These are phyloP conservation scores for Plodia interpunctella DNA, from an alignment of 1,140 invertebrate genomes.

Conservation along the genomic window DNA sequence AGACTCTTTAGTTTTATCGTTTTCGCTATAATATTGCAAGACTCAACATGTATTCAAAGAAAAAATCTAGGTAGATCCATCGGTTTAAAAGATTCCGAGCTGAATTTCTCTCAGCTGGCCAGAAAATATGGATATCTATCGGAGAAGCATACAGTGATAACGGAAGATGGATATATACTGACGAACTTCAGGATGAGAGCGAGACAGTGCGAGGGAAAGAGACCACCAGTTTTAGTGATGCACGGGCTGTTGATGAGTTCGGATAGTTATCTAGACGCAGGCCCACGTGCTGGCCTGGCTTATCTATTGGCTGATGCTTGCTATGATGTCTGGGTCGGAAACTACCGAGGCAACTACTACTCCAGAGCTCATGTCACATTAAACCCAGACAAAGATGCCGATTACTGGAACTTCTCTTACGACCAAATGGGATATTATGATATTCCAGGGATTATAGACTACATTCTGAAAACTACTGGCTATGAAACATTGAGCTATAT, in stretches of 20 bases:
- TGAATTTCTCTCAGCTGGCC: constrained; percentile 42
- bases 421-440: constrained; percentile 87
- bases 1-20: too few species aligned
- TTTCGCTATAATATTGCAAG: neutral
- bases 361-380: constrained; percentile 76
- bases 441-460: constrained; percentile 84
- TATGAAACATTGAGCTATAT: constrained; percentile 77
- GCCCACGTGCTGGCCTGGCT: constrained; percentile 81
- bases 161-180: constrained; percentile 76
- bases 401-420: constrained; percentile 76
- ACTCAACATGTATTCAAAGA: neutral
- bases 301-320: constrained; percentile 82
- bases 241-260: constrained; percentile 84
- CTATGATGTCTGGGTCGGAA: constrained; percentile 87
- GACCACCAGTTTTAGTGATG: constrained; percentile 47
- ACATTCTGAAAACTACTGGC: constrained; percentile 75
- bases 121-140: constrained; percentile 37
- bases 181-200: constrained; percentile 63
- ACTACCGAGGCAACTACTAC: constrained; percentile 82
- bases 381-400: constrained; percentile 71
- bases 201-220: constrained; percentile 25
- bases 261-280: constrained; percentile 81
- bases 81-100: neutral
- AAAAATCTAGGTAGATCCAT: neutral
- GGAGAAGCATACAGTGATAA: constrained; percentile 44